These are phyloP conservation scores for Pseudomyrmex cubaensis DNA, from an alignment of 1,140 invertebrate genomes.

Conservation along the genomic window DNA sequence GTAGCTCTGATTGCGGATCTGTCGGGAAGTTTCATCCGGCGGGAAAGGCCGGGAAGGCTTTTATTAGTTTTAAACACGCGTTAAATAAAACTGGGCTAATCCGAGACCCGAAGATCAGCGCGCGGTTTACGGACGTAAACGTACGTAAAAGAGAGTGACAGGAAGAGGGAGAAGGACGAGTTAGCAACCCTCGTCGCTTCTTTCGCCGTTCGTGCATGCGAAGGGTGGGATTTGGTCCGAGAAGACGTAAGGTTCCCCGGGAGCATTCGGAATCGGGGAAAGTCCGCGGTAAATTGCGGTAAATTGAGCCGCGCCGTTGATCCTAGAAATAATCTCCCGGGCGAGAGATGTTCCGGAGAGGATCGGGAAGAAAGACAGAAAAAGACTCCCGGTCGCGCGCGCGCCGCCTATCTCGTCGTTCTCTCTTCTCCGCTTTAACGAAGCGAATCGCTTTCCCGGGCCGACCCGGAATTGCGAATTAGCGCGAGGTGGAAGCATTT, in stretches of 20 bases:
- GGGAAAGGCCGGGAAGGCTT: slow-evolving; percentile 66
- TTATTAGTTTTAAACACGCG: slow-evolving; percentile 85
- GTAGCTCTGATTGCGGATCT: slow-evolving; percentile 71
- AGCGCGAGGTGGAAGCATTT: slow-evolving; percentile 57
- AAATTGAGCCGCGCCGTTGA: slow-evolving; percentile 66
- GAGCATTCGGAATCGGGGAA: slow-evolving; percentile 57
- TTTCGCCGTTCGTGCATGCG: slow-evolving; percentile 38
- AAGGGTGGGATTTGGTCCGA: slow-evolving; percentile 49
- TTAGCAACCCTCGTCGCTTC: slow-evolving; percentile 24
- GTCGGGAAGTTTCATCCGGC: not conserved
- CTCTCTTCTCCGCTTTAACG: slow-evolving; percentile 52
- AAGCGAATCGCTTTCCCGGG: slow-evolving; percentile 44
- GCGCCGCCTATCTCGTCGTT: slow-evolving; percentile 6
- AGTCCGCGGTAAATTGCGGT: slow-evolving; percentile 67
- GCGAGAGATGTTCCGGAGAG: slow-evolving; percentile 24
- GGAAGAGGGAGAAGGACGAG: not conserved
- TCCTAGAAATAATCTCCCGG: slow-evolving; percentile 61
- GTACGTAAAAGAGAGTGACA: slow-evolving; percentile 54
- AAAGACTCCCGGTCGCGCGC: not conserved
- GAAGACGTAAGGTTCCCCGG: slow-evolving; percentile 60
- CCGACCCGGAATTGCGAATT: slow-evolving; percentile 60
- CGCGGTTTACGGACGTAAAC: slow-evolving; percentile 69
- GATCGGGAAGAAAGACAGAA: not conserved
- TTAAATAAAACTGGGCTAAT: slow-evolving; percentile 83
- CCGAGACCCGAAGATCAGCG: slow-evolving; percentile 69